Conservation (phyloP, 1,140 invertebrate genomes). For the Campoletis sonorensis region DNA sequence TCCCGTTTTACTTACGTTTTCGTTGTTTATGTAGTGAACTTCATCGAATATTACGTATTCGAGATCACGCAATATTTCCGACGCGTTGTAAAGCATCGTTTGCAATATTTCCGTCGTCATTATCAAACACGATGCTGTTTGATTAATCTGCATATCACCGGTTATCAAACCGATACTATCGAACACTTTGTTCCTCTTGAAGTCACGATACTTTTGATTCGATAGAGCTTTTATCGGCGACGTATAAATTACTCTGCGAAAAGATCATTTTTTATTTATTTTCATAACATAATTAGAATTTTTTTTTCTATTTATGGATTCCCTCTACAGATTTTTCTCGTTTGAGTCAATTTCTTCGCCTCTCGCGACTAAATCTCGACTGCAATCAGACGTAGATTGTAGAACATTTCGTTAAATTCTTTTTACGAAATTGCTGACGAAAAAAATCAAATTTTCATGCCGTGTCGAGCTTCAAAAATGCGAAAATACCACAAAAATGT, state of each 20-base stretch:
- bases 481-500: no score
- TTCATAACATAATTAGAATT: constrained; percentile 7
- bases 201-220: constrained; percentile 99
- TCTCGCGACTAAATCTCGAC: no score
- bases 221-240: constrained; percentile 99
- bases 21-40: constrained; percentile 99
- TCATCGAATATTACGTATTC: constrained; percentile 99
- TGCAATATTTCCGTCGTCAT: constrained; percentile 99
- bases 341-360: no score
- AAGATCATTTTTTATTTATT: no score
- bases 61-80: constrained; percentile 95
- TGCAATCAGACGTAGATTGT: no score
- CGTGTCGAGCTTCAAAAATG: no score
- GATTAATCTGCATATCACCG: constrained; percentile 97
- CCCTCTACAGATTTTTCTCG: no score
- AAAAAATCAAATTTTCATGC: no score
- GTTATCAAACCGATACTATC: constrained; percentile 96
- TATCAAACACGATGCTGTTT: constrained; percentile 95
- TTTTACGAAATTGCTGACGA: no score
- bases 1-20: constrained; percentile 82
- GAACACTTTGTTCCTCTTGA: constrained; percentile 87
- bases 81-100: constrained; percentile 97
- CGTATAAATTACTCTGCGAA: constrained; percentile 94
- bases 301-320: not conserved
- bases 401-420: no score